phyloP scores from a whole-genome alignment of 2,888 invertebrate species.

The Cerastis rubricosa region DNA sequence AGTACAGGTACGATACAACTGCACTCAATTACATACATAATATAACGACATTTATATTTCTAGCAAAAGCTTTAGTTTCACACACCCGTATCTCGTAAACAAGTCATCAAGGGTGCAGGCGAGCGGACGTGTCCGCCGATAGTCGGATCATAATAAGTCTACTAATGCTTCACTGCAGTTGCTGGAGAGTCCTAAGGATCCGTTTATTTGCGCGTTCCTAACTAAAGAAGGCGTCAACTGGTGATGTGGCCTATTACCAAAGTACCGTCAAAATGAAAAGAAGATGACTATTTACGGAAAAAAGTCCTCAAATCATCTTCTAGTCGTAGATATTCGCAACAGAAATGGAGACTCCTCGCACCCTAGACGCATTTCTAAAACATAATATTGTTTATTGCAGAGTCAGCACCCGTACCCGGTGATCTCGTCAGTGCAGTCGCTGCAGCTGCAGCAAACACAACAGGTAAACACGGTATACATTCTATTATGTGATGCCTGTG shows the following conservation, averaged over 20 bases:
- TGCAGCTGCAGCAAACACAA: slow-evolving; percentile 86
- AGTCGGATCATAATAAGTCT: too few relatives aligned
- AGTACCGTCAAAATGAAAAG: neutral
- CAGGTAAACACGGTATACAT: slow-evolving; percentile 82
- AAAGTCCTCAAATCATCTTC: neutral
- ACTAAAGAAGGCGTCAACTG: neutral
- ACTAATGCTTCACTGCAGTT: too few relatives aligned
- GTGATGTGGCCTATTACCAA: neutral
- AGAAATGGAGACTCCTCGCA: neutral
- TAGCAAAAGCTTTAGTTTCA: neutral
- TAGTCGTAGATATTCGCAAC: neutral
- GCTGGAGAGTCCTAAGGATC: too few relatives aligned
- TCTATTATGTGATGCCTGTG: slow-evolving; percentile 20
- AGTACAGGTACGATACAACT: slow-evolving; percentile 75
- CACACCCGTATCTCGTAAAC: neutral
- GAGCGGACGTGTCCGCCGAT: too few relatives aligned
- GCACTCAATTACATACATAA: neutral
- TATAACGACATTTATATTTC: neutral
- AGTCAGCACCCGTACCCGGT: slow-evolving; percentile 85
- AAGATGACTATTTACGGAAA: neutral
- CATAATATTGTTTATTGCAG: slow-evolving; percentile 67
- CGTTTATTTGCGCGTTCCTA: neutral
- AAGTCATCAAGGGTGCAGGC: too few relatives aligned
- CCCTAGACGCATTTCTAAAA: neutral
- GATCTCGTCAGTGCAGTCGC: slow-evolving; percentile 87